These are phyloP conservation scores for Parnassius glacialis DNA, from an alignment of 2,888 invertebrate species.

Conservation along the genomic window DNA sequence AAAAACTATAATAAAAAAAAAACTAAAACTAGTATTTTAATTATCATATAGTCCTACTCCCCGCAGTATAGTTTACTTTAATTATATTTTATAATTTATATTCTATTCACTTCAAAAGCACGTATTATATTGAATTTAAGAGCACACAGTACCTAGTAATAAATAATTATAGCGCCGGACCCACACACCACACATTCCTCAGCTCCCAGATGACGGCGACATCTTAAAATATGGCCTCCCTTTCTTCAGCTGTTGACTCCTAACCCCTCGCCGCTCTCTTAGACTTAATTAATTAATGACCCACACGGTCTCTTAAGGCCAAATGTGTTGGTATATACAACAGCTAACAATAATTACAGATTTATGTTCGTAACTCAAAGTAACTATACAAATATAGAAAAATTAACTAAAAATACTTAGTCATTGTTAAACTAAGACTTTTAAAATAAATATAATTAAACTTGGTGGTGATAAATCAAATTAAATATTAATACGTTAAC, in stretches of 20 bases:
- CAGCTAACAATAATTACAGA: constrained; percentile 10
- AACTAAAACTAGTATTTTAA: no score
- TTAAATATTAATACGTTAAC: no score
- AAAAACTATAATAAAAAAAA: no score
- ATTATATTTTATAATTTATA: no score
- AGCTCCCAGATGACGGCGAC: constrained; percentile 67
- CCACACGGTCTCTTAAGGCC: constrained; percentile 48
- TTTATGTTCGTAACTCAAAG: constrained; percentile 48
- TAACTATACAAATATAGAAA: neutral
- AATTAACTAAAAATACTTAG: no score
- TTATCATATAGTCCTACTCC: no score
- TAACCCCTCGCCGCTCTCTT: constrained; percentile 48
- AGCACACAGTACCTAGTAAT: constrained; percentile 47
- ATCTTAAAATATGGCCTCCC: constrained; percentile 76
- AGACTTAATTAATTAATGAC: constrained; percentile 79
- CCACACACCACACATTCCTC: constrained; percentile 62
- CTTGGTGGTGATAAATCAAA: no score
- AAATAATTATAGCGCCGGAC: constrained; percentile 56
- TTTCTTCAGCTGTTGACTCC: constrained; percentile 68
- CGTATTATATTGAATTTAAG: neutral
- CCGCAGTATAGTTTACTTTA: no score
- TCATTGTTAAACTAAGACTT: no score
- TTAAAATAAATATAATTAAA: no score
- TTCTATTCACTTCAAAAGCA: no score
- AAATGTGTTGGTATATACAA: constrained; percentile 29